Conservation (phyloP, 2,113 vertebrate genomes). For the Trematocara macrostoma region DNA sequence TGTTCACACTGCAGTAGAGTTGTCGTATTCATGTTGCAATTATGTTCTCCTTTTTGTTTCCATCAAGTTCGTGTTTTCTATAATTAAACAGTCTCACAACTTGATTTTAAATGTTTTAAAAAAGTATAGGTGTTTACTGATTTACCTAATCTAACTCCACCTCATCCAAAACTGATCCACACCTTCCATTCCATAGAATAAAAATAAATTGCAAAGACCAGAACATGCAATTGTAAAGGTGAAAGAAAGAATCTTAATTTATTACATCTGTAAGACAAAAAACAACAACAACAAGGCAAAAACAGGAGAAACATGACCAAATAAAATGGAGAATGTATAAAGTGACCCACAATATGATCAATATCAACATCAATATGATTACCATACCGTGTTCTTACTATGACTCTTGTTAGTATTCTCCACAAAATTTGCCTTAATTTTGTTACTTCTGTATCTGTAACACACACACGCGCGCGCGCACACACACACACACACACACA, state of each 20-base stretch:
- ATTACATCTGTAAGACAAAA: not conserved
- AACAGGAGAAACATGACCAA: not conserved
- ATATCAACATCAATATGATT: not conserved
- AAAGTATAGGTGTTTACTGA: not conserved
- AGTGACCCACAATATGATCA: not conserved
- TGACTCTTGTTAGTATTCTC: not conserved
- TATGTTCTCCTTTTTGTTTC: not conserved
- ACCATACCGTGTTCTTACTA: not conserved
- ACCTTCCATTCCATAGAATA: not conserved
- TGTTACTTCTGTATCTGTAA: not conserved
- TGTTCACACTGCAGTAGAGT: not conserved
- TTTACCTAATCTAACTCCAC: not conserved
- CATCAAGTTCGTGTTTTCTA: not conserved
- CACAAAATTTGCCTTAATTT: not conserved
- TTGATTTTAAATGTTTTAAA: not conserved
- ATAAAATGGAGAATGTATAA: not conserved
- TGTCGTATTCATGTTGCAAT: not conserved
- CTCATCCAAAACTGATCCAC: not conserved
- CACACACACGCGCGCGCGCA: not conserved
- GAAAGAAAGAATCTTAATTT: not conserved
- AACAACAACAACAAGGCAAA: not conserved
- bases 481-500: not conserved
- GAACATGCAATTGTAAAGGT: not conserved
- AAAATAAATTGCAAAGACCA: not conserved
- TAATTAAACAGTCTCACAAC: not conserved